phyloP scores from a whole-genome alignment of 2,888 invertebrate genomes.

The Eilema sororculum region DNA sequence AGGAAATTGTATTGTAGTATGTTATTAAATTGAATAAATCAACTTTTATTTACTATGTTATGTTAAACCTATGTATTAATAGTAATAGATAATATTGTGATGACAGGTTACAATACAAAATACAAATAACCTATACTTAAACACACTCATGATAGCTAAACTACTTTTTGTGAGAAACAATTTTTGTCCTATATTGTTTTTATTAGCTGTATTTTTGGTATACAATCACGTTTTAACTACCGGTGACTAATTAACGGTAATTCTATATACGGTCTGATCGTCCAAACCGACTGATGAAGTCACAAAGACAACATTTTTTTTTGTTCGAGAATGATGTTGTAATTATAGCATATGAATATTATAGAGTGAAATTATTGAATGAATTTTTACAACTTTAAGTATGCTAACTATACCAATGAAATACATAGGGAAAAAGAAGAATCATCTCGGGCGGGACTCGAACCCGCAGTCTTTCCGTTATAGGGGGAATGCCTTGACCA shows the following conservation, averaged over 20 bases:
- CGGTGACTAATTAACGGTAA: background rate
- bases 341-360: background rate
- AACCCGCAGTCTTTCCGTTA: too few relatives aligned
- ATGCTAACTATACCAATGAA: too few relatives aligned
- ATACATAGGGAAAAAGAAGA: too few relatives aligned
- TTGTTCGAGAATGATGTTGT: background rate
- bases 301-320: background rate
- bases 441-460: too few relatives aligned
- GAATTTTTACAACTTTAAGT: too few relatives aligned
- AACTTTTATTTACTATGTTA: too few relatives aligned
- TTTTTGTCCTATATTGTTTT: background rate
- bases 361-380: background rate
- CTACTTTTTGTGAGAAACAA: background rate
- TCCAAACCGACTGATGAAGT: background rate
- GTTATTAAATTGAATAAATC: too few relatives aligned
- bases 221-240: background rate
- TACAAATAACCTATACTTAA: background rate
- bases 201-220: background rate
- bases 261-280: background rate
- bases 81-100: background rate
- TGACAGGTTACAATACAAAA: background rate
- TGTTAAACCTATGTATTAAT: background rate
- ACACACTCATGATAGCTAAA: background rate
- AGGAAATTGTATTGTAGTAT: too few relatives aligned
- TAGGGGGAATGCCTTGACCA: too few relatives aligned